phyloP scores from a whole-genome alignment of 2,113 vertebrate genomes.

The Xyrauchen texanus region DNA sequence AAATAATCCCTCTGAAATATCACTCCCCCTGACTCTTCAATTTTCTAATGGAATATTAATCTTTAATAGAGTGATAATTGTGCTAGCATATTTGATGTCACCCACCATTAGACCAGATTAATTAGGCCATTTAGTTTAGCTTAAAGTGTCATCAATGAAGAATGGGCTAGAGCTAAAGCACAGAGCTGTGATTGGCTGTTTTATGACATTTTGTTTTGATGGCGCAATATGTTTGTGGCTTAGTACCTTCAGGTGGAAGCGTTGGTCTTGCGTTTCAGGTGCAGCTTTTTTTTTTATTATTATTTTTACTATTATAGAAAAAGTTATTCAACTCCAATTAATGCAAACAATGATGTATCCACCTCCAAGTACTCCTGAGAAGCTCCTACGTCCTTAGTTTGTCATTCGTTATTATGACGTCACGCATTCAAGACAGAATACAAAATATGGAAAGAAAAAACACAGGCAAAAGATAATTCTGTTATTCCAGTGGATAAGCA shows the following conservation, averaged over 20 bases:
- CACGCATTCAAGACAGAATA: no score
- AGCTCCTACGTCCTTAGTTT: no score
- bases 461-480: no score
- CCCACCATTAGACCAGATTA: slow-evolving; percentile 80
- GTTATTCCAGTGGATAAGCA: no score
- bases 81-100: slow-evolving; percentile 82
- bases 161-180: slow-evolving; percentile 64
- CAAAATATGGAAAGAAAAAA: no score
- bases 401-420: no score
- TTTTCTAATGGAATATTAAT: slow-evolving; percentile 75
- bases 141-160: slow-evolving; percentile 74
- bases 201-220: slow-evolving; percentile 46
- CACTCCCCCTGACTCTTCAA: slow-evolving; percentile 62
- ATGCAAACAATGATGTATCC: no score
- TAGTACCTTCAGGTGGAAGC: not conserved
- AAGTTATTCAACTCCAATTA: no score
- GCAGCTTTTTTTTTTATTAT: no score
- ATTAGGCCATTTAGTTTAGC: slow-evolving; percentile 81
- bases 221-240: not conserved
- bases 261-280: no score
- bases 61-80: slow-evolving; percentile 82
- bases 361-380: no score
- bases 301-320: no score
- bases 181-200: slow-evolving; percentile 69
- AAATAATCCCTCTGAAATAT: slow-evolving; percentile 59